A percentile compares a stretch with the other conserved stretches of the same genome.
Evolutionary conservation across 2,888 invertebrate species (phyloP).

Genomic region (Pelosia muscerda): DNA sequence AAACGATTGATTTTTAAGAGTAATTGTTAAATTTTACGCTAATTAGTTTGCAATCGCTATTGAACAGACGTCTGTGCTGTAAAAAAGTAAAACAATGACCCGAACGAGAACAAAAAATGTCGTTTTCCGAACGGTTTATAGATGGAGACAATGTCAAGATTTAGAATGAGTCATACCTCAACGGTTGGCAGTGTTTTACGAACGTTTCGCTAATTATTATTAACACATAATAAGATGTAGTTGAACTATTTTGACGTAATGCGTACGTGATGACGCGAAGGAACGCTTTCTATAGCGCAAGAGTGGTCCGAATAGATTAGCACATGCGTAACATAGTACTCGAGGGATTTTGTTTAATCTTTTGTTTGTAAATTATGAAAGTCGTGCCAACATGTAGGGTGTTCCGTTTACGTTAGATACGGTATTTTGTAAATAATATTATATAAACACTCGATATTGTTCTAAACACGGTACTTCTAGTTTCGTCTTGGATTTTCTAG

Average conservation of each 20-base stretch:
- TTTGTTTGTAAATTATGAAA: conserved; percentile 47
- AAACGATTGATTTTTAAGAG: conserved; percentile 27
- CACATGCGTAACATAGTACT: conserved; percentile 37
- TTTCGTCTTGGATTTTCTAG: background rate
- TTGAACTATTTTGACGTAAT: conserved; percentile 38
- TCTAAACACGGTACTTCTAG: background rate
- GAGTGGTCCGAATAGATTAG: conserved; percentile 43
- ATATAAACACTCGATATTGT: background rate
- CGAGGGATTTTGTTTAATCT: conserved; percentile 45
- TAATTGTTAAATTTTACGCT: conserved; percentile 45
- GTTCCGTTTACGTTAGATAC: conserved; percentile 32
- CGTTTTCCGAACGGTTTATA: conserved; percentile 54
- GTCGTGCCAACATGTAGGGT: conserved; percentile 23
- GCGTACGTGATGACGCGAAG: conserved; percentile 23
- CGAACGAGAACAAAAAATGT: conserved; percentile 50
- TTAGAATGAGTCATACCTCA: conserved; percentile 50
- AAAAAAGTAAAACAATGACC: conserved; percentile 60
- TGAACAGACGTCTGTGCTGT: conserved; percentile 40
- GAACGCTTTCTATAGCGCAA: conserved; percentile 55
- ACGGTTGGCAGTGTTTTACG: conserved; percentile 37
- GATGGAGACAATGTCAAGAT: conserved; percentile 52
- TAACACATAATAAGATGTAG: conserved; percentile 57
- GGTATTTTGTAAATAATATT: background rate
- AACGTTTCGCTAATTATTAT: conserved; percentile 50
- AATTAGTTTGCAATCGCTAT: conserved; percentile 39